Base-by-base conservation (phyloP, 2,888 invertebrate species). In the Spialia ferax region DNA sequence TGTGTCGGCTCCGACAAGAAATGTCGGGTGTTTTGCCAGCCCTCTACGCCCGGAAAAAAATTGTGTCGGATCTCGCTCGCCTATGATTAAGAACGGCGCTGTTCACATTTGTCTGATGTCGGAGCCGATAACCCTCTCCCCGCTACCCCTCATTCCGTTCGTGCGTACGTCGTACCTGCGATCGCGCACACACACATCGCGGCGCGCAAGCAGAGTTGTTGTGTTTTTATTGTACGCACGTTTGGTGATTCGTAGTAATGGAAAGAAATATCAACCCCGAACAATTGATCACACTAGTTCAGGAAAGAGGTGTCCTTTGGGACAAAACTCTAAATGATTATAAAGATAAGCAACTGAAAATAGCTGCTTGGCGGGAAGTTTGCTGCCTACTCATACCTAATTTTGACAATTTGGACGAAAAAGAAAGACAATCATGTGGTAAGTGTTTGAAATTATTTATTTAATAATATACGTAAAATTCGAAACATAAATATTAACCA, bases 301-400 rank as follows among this genome's bases (percentile, higher is more conserved):
- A 56, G 8, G 32, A 56, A 32, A 56, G 56, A 56, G 56, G 8
- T 18, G 32, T 56, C 32, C 35, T 56, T 56, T 56, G 56, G 35
- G 35, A 35, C 13, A 56, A 56, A 56, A 56, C 56, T 56, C n/a
- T 18, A 56, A 32, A 56, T 56, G 35, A 56, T 11, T 56, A 56
- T 20, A 56, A 56, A 32, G 11, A 56, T 56, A 56, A 56, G 18
- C 18, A 56, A 10, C 20, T 56, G 56, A 56, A 56, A 56, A 18
- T 56, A 56, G 7, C 20, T 10, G 35, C 56, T 20, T 35, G 56
- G 56, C 32, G 56, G 6, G 56, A 56, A 56, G 11, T 56, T 56
- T 56, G 56, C 20, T 10, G 20, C 32, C 8, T 56, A 35, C 56
- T 56, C 10, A 56, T 56, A 56, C 56, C 56, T 56, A 20, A 56